A percentile compares a stretch with the other conserved stretches of the same genome.
Evolutionary conservation across 2,888 invertebrate species (phyloP).

Genomic region (Coremacera marginata): DNA sequence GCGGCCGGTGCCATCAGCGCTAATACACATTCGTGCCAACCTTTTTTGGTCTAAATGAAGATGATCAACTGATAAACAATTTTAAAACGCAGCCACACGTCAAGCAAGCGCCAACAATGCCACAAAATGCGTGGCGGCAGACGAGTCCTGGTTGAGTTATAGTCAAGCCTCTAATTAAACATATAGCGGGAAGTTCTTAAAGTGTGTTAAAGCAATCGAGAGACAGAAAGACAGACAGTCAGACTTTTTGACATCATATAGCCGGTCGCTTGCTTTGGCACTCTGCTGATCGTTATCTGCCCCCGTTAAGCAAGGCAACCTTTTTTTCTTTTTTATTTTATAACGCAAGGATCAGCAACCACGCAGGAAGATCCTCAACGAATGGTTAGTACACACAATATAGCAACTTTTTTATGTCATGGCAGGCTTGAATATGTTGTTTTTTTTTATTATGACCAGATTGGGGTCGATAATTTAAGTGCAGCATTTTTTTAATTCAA

Average conservation of each 20-base stretch:
- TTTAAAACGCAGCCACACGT: constrained; percentile 65
- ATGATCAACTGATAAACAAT: constrained; percentile 62
- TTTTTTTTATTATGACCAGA: background rate
- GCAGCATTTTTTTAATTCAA: constrained; percentile 63
- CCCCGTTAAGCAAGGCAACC: constrained; percentile 34
- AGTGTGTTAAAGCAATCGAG: constrained; percentile 21
- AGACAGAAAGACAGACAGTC: background rate
- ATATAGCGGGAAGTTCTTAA: constrained; percentile 22
- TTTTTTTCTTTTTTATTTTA: background rate
- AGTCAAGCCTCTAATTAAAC: constrained; percentile 27
- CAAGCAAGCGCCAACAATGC: constrained; percentile 62
- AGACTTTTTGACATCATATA: background rate
- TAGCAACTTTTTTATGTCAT: no score
- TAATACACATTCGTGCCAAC: background rate
- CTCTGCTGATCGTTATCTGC: constrained; percentile 43
- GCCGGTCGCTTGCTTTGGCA: constrained; percentile 1
- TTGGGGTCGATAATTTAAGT: constrained; percentile 52
- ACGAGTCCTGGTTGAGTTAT: background rate
- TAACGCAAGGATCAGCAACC: no score
- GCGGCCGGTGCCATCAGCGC: background rate
- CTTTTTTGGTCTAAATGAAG: constrained; percentile 38
- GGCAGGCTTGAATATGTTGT: background rate
- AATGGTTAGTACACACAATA: no score
- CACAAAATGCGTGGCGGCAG: constrained; percentile 15
- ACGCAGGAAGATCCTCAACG: no score